Evolutionary conservation across 2,888 invertebrate species (phyloP).

Genomic region (Catocala fraxini): DNA sequence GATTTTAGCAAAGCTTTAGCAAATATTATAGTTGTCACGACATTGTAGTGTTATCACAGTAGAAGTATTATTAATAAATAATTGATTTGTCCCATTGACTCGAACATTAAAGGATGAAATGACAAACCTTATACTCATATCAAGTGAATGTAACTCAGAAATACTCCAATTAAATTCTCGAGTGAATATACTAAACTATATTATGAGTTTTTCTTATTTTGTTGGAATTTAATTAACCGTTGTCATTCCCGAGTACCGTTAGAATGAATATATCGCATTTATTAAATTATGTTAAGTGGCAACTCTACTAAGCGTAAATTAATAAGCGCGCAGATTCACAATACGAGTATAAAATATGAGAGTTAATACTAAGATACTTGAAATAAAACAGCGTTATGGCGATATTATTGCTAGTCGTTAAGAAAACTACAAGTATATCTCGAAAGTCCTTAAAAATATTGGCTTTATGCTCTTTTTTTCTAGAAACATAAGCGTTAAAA

Average conservation of each 20-base stretch:
- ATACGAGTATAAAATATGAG: conserved; percentile 5
- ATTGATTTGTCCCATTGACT: too few relatives aligned
- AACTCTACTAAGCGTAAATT: conserved; percentile 20
- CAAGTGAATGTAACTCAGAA: background rate
- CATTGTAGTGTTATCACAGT: too few relatives aligned
- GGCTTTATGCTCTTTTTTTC: too few relatives aligned
- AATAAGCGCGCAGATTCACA: conserved; percentile 16
- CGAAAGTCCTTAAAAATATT: too few relatives aligned
- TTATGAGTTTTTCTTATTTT: conserved; percentile 24
- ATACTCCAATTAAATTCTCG: background rate
- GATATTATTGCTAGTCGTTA: too few relatives aligned
- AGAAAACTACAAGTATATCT: too few relatives aligned
- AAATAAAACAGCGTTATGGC: background rate
- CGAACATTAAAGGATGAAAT: too few relatives aligned
- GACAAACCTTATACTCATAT: background rate
- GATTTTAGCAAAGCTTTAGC: too few relatives aligned
- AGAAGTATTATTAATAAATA: too few relatives aligned
- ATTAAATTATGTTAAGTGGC: conserved; percentile 23
- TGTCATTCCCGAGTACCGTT: conserved; percentile 7
- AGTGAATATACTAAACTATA: background rate
- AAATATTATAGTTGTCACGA: too few relatives aligned
- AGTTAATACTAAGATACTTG: background rate
- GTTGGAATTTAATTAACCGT: conserved; percentile 20
- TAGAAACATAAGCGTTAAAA: too few relatives aligned
- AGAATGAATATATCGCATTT: conserved; percentile 18